phyloP scores from a whole-genome alignment of 2,113 vertebrate genomes.

The Dissostichus mawsoni region DNA sequence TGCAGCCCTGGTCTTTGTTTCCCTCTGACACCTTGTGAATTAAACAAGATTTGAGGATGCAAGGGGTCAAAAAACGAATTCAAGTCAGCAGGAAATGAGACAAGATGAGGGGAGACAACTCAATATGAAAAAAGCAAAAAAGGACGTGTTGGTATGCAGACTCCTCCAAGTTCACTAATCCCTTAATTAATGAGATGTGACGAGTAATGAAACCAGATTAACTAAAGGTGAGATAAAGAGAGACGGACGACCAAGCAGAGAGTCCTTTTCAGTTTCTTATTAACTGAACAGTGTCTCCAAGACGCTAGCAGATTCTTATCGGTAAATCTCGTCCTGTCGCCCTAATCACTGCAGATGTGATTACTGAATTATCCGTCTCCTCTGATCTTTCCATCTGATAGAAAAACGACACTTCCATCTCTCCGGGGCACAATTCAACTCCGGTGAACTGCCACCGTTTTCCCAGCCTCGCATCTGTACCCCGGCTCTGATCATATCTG shows the following conservation, averaged over 20 bases:
- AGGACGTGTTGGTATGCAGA: neutral
- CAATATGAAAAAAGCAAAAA: slow-evolving; percentile 17
- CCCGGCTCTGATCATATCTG: slow-evolving; percentile 74
- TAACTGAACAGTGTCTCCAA: slow-evolving; percentile 48
- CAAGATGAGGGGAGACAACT: slow-evolving; percentile 13
- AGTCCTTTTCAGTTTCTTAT: slow-evolving; percentile 40
- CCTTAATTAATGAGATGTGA: slow-evolving; percentile 8
- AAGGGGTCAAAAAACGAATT: neutral
- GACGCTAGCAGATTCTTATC: slow-evolving; percentile 76
- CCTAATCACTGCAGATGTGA: slow-evolving; percentile 80
- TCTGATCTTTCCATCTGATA: slow-evolving; percentile 81
- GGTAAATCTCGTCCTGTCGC: slow-evolving; percentile 68
- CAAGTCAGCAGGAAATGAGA: slow-evolving; percentile 1
- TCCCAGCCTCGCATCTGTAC: slow-evolving; percentile 72
- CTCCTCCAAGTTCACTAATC: neutral
- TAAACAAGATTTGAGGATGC: neutral
- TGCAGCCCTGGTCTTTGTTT: neutral
- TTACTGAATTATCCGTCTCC: slow-evolving; percentile 82
- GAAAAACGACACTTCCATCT: slow-evolving; percentile 78
- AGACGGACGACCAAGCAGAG: slow-evolving; percentile 6
- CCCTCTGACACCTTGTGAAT: neutral
- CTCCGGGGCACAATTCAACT: slow-evolving; percentile 79
- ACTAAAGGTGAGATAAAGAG: slow-evolving; percentile 32
- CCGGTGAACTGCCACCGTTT: slow-evolving; percentile 70
- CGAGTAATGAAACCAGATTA: slow-evolving; percentile 18